Evolutionary conservation across 2,797 vertebrate genomes (phyloP).

Genomic region (Sebastes melanostomus): DNA sequence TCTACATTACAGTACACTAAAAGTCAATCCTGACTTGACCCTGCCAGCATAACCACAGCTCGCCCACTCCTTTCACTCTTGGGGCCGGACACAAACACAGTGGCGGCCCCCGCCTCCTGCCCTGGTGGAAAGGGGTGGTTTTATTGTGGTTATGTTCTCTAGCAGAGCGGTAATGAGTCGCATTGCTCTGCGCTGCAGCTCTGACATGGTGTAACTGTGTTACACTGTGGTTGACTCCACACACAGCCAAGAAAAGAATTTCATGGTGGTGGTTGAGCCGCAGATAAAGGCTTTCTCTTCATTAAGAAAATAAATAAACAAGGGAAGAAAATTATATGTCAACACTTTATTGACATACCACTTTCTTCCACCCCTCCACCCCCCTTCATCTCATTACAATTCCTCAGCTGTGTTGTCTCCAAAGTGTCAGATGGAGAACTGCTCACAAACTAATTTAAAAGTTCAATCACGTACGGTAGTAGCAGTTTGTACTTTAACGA

Average conservation of each 20-base stretch:
- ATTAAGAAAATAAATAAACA: slow-evolving; percentile 64
- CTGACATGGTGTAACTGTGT: slow-evolving; percentile 38
- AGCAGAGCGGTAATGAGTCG: slow-evolving; percentile 54
- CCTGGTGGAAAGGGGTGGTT: slow-evolving; percentile 33
- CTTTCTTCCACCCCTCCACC: not conserved
- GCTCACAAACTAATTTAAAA: slow-evolving; percentile 63
- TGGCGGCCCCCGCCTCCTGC: slow-evolving; percentile 13
- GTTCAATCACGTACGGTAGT: slow-evolving; percentile 50
- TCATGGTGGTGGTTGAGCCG: slow-evolving; percentile 58
- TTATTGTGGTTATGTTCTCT: slow-evolving; percentile 54
- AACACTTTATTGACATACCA: slow-evolving; percentile 61
- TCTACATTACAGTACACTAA: slow-evolving; percentile 5
- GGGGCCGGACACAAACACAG: slow-evolving; percentile 16
- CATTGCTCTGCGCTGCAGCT: slow-evolving; percentile 44
- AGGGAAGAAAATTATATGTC: slow-evolving; percentile 51
- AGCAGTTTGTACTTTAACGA: slow-evolving; percentile 49
- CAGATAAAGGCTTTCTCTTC: slow-evolving; percentile 65
- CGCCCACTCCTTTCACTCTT: slow-evolving; percentile 24
- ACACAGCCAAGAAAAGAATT: slow-evolving; percentile 53
- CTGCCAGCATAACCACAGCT: slow-evolving; percentile 21
- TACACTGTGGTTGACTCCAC: slow-evolving; percentile 43
- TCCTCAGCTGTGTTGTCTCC: slow-evolving; percentile 53
- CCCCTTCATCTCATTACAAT: slow-evolving; percentile 48
- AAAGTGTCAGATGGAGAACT: slow-evolving; percentile 52
- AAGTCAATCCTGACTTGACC: slow-evolving; percentile 28